Evolutionary conservation across 2,113 vertebrate genomes (phyloP).

Genomic region (Seriola quinqueradiata): DNA sequence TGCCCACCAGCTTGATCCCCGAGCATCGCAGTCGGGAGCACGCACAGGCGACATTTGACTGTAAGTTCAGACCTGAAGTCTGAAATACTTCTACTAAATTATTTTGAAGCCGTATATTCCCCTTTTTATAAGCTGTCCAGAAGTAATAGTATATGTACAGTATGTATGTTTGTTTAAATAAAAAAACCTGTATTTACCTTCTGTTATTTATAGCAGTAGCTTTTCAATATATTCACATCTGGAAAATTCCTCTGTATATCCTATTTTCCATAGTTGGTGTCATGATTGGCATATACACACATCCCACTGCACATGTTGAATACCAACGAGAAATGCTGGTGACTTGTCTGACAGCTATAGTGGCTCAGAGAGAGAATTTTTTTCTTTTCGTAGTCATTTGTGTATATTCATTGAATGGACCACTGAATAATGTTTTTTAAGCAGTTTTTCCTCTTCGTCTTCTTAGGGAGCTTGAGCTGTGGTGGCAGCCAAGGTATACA

Average conservation of each 20-base stretch:
- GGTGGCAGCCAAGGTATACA: too few species aligned
- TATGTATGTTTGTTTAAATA: neutral
- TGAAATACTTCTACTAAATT: neutral
- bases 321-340: neutral
- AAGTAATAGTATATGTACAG: too few species aligned
- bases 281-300: neutral
- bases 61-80: too few species aligned
- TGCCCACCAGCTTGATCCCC: too few species aligned
- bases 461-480: neutral
- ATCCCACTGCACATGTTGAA: neutral
- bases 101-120: too few species aligned
- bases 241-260: neutral
- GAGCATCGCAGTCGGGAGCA: too few species aligned
- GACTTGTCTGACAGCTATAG: slow-evolving; percentile 5
- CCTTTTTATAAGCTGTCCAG: neutral
- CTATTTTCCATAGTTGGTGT: neutral
- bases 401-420: neutral
- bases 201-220: neutral
- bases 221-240: neutral
- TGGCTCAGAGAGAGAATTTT: neutral
- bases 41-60: too few species aligned
- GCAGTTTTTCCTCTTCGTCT: neutral
- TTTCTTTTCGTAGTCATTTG: neutral
- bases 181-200: neutral
- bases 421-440: neutral